A percentile compares a stretch with the other conserved stretches of the same genome.
These are phyloP conservation scores for Botia almorhae DNA, from an alignment of 2,797 vertebrate species.

Conservation along the genomic window DNA sequence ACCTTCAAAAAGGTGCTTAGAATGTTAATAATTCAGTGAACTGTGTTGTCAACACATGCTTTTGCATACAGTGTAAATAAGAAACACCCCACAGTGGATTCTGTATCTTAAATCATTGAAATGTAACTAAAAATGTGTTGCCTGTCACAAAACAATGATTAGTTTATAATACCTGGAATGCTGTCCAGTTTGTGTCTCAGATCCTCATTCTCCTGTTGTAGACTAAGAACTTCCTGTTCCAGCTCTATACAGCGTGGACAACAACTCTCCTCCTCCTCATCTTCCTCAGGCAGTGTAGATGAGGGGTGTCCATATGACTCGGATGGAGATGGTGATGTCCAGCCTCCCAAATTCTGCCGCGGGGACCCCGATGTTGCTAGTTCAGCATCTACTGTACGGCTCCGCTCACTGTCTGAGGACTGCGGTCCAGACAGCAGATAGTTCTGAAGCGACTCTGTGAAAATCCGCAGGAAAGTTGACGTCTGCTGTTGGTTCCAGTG, in stretches of 20 bases:
- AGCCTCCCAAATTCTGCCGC: constrained; percentile 88
- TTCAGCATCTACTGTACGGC: constrained; percentile 80
- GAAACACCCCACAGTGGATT: no score
- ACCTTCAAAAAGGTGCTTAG: not conserved
- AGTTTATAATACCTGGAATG: constrained; percentile 85
- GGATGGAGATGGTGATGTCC: constrained; percentile 93
- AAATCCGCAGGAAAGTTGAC: constrained; percentile 92
- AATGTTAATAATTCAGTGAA: no score
- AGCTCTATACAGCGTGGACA: constrained; percentile 96
- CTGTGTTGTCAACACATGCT: not conserved
- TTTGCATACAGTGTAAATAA: no score
- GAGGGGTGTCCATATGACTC: constrained; percentile 98
- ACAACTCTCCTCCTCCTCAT: constrained; percentile 93
- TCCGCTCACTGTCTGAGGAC: constrained; percentile 78
- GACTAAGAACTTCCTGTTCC: constrained; percentile 97
- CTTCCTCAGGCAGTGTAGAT: constrained; percentile 94
- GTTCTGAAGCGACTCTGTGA: constrained; percentile 96
- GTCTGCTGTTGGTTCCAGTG: constrained; percentile 92
- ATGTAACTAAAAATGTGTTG: not conserved
- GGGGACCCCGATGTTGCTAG: constrained; percentile 84
- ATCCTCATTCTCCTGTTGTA: constrained; percentile 98
- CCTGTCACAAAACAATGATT: not conserved
- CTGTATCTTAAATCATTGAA: no score
- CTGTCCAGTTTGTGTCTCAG: constrained; percentile 94
- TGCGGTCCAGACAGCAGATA: constrained; percentile 89